These are phyloP conservation scores for Hoplostethus atlanticus DNA, from an alignment of 2,797 vertebrate genomes.

Conservation along the genomic window DNA sequence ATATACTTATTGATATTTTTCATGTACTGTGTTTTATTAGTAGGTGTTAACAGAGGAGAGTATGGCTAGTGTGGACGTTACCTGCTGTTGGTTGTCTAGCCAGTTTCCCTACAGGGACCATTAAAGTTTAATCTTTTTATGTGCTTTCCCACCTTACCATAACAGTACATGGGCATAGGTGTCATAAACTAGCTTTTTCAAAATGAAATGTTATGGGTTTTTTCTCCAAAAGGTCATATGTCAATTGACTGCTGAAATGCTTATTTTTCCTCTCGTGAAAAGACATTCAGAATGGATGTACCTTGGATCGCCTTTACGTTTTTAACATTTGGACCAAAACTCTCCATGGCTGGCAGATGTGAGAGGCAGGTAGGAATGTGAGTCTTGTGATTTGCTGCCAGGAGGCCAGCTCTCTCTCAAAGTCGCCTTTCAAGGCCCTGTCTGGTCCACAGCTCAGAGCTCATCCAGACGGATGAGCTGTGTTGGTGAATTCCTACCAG, in stretches of 20 bases:
- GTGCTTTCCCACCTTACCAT: background rate
- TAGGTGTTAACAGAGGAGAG: too few relatives aligned
- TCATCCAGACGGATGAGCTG: slow-evolving; percentile 8
- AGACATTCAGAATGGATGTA: slow-evolving; percentile 36
- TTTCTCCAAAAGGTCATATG: background rate
- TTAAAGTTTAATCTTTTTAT: background rate
- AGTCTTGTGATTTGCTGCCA: slow-evolving; percentile 32
- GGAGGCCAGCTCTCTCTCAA: slow-evolving; percentile 6
- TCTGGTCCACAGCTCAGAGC: slow-evolving; percentile 42
- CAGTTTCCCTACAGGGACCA: background rate
- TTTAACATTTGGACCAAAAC: slow-evolving; percentile 15
- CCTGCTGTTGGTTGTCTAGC: background rate
- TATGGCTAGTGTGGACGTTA: too few relatives aligned
- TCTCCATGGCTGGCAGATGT: slow-evolving; percentile 19
- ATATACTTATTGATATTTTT: too few relatives aligned
- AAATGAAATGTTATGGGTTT: background rate
- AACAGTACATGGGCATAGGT: background rate
- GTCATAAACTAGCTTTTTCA: background rate
- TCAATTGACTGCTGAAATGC: background rate
- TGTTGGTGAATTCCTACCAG: slow-evolving; percentile 42
- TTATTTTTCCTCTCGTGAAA: background rate
- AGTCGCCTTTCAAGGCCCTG: slow-evolving; percentile 32
- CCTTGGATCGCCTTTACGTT: background rate
- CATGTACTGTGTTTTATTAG: too few relatives aligned
- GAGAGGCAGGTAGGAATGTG: slow-evolving; percentile 14